Evolutionary conservation across 2,888 invertebrate species (phyloP).

Genomic region (Quadriops clusia): DNA sequence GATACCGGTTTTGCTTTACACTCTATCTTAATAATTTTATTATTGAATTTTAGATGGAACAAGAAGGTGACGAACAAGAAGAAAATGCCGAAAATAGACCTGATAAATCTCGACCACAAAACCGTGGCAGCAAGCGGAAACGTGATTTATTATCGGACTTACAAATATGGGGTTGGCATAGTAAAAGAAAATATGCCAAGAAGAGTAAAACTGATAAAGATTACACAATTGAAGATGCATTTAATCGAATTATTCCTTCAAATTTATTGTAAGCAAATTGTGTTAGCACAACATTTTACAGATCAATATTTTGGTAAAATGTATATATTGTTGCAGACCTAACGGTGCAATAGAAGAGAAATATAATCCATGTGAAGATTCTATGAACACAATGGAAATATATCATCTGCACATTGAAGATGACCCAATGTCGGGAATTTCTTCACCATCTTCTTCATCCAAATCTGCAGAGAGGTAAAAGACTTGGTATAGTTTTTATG

Average conservation of each 20-base stretch:
- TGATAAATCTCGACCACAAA: constrained; percentile 24
- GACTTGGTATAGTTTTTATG: neutral
- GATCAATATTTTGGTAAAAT: too few relatives aligned
- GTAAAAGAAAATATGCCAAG: constrained; percentile 43
- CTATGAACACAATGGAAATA: constrained; percentile 50
- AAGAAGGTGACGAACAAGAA: constrained; percentile 31
- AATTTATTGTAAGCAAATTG: constrained; percentile 38
- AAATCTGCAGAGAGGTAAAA: constrained; percentile 8
- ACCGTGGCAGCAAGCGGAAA: constrained; percentile 42
- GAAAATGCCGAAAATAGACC: constrained; percentile 26
- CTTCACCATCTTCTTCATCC: constrained; percentile 27
- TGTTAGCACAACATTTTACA: too few relatives aligned
- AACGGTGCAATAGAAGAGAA: constrained; percentile 19
- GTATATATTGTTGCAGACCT: constrained; percentile 29
- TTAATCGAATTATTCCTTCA: constrained; percentile 53
- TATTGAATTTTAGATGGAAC: constrained; percentile 26
- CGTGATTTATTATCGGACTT: constrained; percentile 60
- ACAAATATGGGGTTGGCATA: constrained; percentile 71
- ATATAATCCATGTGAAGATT: constrained; percentile 36
- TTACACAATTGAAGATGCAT: constrained; percentile 54
- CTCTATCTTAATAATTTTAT: too few relatives aligned
- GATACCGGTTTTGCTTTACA: constrained; percentile 8
- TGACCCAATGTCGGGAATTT: constrained; percentile 25
- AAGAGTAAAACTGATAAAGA: constrained; percentile 46
- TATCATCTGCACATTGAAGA: constrained; percentile 49